Conservation (phyloP, 2,113 vertebrate genomes). For the Hystrix brachyura region DNA sequence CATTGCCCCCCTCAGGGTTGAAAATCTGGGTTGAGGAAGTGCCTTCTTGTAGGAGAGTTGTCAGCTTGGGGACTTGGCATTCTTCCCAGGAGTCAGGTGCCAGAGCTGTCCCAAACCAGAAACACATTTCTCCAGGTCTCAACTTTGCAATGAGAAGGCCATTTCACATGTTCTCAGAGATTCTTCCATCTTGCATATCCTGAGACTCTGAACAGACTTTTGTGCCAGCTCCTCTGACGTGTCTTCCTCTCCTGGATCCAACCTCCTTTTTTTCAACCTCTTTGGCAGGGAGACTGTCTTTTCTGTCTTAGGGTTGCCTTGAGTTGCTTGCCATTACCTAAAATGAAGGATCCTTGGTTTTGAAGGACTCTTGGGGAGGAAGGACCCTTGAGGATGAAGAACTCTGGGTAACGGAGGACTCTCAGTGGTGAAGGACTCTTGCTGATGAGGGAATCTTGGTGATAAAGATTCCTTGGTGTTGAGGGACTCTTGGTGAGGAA, state of each 20-base stretch:
- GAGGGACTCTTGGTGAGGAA: background rate
- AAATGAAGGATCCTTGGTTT: background rate
- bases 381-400: background rate
- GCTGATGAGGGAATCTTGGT: background rate
- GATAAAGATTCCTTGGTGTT: background rate
- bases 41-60: background rate
- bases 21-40: fast-evolving
- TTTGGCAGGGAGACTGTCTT: background rate
- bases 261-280: background rate
- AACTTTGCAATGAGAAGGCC: too few species aligned
- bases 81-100: background rate
- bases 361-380: background rate
- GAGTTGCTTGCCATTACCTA: background rate
- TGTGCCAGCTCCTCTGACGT: background rate
- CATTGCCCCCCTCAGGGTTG: fast-evolving
- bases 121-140: background rate
- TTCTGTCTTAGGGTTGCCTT: too few species aligned
- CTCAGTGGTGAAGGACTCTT: background rate
- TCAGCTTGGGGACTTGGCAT: fast-evolving
- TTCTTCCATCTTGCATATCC: too few species aligned
- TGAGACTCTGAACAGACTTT: fast-evolving
- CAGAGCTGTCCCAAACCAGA: fast-evolving
- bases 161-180: fast-evolving
- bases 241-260: background rate
- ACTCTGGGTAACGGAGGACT: background rate